Base-by-base conservation (phyloP, 1,140 invertebrate species). In the Paralvinella palmiformis region DNA sequence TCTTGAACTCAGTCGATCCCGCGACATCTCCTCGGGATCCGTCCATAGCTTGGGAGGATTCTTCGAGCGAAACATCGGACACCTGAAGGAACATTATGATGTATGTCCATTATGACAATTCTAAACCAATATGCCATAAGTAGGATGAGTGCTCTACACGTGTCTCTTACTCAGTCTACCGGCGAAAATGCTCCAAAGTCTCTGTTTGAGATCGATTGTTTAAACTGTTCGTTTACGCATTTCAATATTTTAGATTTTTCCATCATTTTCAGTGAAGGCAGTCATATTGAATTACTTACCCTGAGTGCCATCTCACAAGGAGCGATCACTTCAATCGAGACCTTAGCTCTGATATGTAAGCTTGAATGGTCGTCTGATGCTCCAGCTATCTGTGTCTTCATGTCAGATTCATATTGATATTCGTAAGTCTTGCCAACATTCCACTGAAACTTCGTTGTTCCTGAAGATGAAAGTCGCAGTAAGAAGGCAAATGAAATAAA, bases 221-320 rank as follows among this genome's bases (percentile, higher is more conserved):
- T n/a, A n/a, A n/a, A n/a, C n/a, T n/a, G n/a, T n/a, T n/a, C n/a
- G n/a, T n/a, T n/a, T n/a, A n/a, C n/a, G n/a, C n/a, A n/a, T n/a
- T n/a, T n/a, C n/a, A n/a, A n/a, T n/a, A n/a, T n/a, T n/a, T n/a
- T n/a, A n/a, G n/a, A n/a, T n/a, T n/a, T n/a, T n/a, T n/a, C n/a
- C n/a, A n/a, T n/a, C n/a, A n/a, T n/a, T n/a, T n/a, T n/a, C n/a
- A n/a, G n/a, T n/a, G n/a, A n/a, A n/a, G n/a, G n/a, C n/a, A n/a
- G n/a, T n/a, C n/a, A n/a, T n/a, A n/a, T n/a, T n/a, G n/a, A n/a
- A n/a, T n/a, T n/a, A n/a, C 70, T 71, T 72, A 83, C 76, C 75
- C 81, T 83, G 17, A 90, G 68, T 20, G 85, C 79, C 68, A 86
- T 81, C 69, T 86, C 79, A 72, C 88, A 90, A 62, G 86, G 80